These are phyloP conservation scores for Sceloporus tristichus DNA, from an alignment of 2,113 vertebrate genomes.

Conservation along the genomic window DNA sequence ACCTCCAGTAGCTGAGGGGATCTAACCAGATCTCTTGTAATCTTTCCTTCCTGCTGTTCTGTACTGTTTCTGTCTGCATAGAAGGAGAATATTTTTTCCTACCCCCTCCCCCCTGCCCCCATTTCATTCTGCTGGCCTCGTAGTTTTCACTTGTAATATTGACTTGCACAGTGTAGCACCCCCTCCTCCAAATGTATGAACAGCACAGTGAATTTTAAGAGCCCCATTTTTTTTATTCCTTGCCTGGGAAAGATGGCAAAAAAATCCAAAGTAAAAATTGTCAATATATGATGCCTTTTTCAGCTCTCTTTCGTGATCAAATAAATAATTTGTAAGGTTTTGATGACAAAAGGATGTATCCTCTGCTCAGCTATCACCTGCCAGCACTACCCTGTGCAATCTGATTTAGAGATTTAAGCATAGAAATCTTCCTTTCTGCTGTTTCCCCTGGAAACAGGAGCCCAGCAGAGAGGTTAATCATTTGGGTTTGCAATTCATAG, in stretches of 20 bases:
- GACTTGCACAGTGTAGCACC: conserved; percentile 51
- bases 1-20: background rate
- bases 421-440: conserved; percentile 74
- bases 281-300: conserved; percentile 77
- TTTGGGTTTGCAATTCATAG: conserved; percentile 79
- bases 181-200: conserved; percentile 36
- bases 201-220: conserved; percentile 70
- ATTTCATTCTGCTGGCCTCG: conserved; percentile 62
- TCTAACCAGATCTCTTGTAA: background rate
- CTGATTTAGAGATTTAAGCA: conserved; percentile 77
- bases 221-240: conserved; percentile 67
- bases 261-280: conserved; percentile 68
- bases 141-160: conserved; percentile 68
- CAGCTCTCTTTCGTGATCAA: conserved; percentile 74
- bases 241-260: conserved; percentile 69
- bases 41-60: background rate
- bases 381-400: conserved; percentile 69
- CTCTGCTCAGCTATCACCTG: conserved; percentile 73
- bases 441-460: conserved; percentile 77
- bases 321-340: conserved; percentile 86
- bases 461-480: conserved; percentile 75
- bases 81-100: conserved; percentile 47
- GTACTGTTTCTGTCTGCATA: conserved; percentile 30
- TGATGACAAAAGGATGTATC: conserved; percentile 81
- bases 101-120: background rate